These are phyloP conservation scores for Carlito syrichta DNA, from an alignment of 2,113 vertebrate species.

Conservation along the genomic window DNA sequence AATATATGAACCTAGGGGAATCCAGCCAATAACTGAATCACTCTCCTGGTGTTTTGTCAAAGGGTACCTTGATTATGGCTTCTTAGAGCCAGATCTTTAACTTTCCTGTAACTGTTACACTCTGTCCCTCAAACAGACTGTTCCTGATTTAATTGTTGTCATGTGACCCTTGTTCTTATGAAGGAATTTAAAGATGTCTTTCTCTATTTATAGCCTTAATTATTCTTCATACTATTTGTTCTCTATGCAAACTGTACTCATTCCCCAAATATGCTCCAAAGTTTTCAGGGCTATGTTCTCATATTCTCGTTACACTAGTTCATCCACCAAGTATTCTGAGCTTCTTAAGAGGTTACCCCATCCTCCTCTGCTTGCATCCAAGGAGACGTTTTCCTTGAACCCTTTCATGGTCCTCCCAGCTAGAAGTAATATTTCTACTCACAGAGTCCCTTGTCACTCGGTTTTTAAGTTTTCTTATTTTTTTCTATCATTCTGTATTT, in stretches of 20 bases:
- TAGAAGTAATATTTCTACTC: neutral
- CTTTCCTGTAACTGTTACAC: neutral
- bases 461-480: too few relatives aligned
- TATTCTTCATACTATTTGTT: neutral
- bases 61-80: neutral
- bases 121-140: neutral
- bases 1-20: neutral
- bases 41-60: neutral
- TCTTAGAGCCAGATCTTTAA: neutral
- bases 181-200: neutral
- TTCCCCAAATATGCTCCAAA: neutral
- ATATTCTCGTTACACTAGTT: neutral
- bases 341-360: neutral
- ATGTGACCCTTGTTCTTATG: neutral
- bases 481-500: neutral
- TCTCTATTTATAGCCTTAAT: neutral
- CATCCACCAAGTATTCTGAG: neutral
- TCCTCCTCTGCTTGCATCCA: neutral
- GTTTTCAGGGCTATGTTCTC: neutral
- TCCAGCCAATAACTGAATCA: neutral
- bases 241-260: neutral
- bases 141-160: neutral
- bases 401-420: neutral
- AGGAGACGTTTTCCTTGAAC: neutral
- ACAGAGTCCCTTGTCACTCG: neutral